Base-by-base conservation (phyloP, 2,797 vertebrate genomes). In the Octomys mimax region DNA sequence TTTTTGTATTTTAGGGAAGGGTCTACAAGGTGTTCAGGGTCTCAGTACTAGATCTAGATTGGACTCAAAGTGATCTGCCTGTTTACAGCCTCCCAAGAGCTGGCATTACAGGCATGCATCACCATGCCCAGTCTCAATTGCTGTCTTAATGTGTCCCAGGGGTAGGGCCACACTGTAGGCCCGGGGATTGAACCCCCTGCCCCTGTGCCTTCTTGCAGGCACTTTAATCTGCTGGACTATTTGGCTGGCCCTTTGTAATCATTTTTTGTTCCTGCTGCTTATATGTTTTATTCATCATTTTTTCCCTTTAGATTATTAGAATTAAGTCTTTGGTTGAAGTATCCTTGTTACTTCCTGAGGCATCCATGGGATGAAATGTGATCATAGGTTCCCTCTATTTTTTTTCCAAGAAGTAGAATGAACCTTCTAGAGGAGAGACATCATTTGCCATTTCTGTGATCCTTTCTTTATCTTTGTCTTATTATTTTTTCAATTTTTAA, bases 261-360 rank as follows among this genome's bases (percentile, higher is more conserved):
- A 71, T 22, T 81, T 93, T 95, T 31, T 95, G 9, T 5, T 97
- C 59, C 28, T 79, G 57, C 91, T 94, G n/a, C 77, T 94, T 79
- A 0, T 93, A 75, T 94, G 61, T 92, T 57, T 92, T 12, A 66
- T 85, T 88, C 36, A 78, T 89, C 78, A 95, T 83, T 92, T 95
- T 86, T 96, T 92, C 18, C 6, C 39, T 93, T 96, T 91, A 66
- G 28, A 86, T 88, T 18, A 94, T 80, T 39, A 83, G 21, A 87
- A 82, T 83, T 90, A 89, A 83, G 68, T 87, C 64, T 91, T 97
- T 86, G 93, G 61, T 90, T 96, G n/a, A 93, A 92, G n/a, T 83
- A 54, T 9, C 6, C 3, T 81, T 93, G 24, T 92, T 93, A 78
- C 19, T 92, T 83, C 31, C 24, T 94, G 11, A 87, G 0, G 89